Conservation (phyloP, 2,888 invertebrate genomes). For the Cheilosia urbana region DNA sequence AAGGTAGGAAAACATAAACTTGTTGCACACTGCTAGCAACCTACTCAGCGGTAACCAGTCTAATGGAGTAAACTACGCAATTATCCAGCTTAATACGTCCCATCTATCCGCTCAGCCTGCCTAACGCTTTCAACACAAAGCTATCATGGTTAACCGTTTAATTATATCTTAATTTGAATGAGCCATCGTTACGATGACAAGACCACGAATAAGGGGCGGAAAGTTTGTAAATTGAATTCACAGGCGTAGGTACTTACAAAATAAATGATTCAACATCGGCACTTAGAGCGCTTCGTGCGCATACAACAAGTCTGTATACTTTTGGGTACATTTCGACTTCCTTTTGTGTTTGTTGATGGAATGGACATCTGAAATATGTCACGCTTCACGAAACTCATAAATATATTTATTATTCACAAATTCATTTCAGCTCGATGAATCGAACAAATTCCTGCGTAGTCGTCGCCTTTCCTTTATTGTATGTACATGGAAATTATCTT, state of each 20-base stretch:
- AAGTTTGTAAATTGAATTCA: slow-evolving; percentile 5
- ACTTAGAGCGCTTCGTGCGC: not conserved
- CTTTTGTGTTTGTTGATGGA: not conserved
- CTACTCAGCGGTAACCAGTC: no score
- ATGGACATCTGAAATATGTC: slow-evolving; percentile 31
- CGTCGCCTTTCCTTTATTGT: slow-evolving; percentile 25
- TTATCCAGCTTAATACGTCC: not conserved
- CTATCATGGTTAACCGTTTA: not conserved
- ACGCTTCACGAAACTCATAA: slow-evolving; percentile 33
- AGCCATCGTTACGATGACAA: slow-evolving; percentile 8
- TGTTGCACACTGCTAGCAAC: no score
- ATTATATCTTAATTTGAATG: not conserved
- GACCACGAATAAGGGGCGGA: not conserved
- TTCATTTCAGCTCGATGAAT: slow-evolving; percentile 27
- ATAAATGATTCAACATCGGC: slow-evolving; percentile 19
- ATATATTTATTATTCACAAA: slow-evolving; percentile 33
- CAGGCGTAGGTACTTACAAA: not conserved
- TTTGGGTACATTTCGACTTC: not conserved
- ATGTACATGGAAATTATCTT: slow-evolving; percentile 37
- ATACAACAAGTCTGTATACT: not conserved
- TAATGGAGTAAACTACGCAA: no score
- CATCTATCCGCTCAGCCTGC: not conserved
- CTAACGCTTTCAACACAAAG: not conserved
- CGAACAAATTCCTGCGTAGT: slow-evolving; percentile 2
- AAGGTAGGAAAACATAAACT: no score